phyloP scores from a whole-genome alignment of 2,888 invertebrate genomes.

The Rapana venosa region DNA sequence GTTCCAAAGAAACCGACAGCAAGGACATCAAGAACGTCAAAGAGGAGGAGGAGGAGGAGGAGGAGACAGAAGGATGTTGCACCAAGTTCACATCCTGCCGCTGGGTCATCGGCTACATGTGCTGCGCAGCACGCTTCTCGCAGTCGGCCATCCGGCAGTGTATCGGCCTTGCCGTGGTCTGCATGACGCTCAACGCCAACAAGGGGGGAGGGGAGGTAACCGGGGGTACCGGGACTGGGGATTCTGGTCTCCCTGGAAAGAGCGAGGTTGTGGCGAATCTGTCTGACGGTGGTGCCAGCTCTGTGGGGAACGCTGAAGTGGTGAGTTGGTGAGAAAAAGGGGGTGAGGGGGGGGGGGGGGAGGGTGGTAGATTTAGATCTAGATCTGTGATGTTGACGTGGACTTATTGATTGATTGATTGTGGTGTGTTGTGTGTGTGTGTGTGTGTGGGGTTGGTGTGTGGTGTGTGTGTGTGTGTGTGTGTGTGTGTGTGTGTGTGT shows the following conservation, averaged over 20 bases:
- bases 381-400: too few relatives aligned
- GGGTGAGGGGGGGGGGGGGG: neutral
- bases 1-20: neutral
- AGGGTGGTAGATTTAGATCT: neutral
- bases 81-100: conserved; percentile 50
- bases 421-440: neutral
- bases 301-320: neutral
- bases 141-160: conserved; percentile 52
- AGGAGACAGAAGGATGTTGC: conserved; percentile 33
- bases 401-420: neutral
- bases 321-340: neutral
- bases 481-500: conserved; percentile 29
- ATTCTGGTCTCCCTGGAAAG: neutral
- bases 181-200: conserved; percentile 44
- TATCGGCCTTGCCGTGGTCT: conserved; percentile 52
- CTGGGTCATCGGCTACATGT: conserved; percentile 54
- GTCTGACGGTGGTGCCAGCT: neutral
- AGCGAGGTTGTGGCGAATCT: neutral
- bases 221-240: neutral
- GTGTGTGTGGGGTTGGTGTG: neutral
- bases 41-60: neutral
- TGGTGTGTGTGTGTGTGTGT: too few relatives aligned
- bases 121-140: conserved; percentile 49
- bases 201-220: neutral
- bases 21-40: neutral